Percentiles rank a stretch among this genome's conserved stretches.
These are phyloP conservation scores for Pyrrhura leucotis DNA, from an alignment of 2,797 vertebrate genomes.

Conservation along the genomic window DNA sequence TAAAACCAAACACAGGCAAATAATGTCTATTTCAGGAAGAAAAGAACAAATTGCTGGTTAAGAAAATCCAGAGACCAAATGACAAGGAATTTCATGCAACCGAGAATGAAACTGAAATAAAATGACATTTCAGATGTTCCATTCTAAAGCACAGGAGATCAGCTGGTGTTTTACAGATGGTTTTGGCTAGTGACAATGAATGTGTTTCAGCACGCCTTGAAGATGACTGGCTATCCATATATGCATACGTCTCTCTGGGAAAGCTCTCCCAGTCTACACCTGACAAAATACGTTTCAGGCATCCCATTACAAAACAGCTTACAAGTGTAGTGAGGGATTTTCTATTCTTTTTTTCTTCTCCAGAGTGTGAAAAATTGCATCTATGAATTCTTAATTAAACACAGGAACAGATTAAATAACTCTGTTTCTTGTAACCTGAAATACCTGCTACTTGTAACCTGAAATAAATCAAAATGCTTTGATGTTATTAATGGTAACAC, in stretches of 20 bases:
- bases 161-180: background rate
- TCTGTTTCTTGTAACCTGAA: background rate
- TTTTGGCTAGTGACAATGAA: background rate
- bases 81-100: background rate
- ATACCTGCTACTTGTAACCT: background rate
- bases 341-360: fast-evolving
- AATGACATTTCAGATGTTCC: background rate
- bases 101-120: background rate
- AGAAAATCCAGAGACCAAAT: background rate
- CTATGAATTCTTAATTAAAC: background rate
- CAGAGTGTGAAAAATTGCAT: background rate
- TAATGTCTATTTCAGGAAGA: background rate
- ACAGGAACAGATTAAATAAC: background rate
- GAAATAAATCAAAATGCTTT: background rate
- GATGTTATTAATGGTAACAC: fast-evolving
- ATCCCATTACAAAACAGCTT: background rate
- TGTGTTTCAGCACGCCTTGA: background rate
- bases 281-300: background rate
- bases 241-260: background rate
- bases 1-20: background rate
- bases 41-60: background rate
- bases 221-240: background rate
- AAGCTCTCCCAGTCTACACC: background rate
- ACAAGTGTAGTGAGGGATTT: fast-evolving
- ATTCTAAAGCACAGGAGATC: background rate